Base-by-base conservation (phyloP, 2,888 invertebrate species). In the Caenorhabditis japonica region DNA sequence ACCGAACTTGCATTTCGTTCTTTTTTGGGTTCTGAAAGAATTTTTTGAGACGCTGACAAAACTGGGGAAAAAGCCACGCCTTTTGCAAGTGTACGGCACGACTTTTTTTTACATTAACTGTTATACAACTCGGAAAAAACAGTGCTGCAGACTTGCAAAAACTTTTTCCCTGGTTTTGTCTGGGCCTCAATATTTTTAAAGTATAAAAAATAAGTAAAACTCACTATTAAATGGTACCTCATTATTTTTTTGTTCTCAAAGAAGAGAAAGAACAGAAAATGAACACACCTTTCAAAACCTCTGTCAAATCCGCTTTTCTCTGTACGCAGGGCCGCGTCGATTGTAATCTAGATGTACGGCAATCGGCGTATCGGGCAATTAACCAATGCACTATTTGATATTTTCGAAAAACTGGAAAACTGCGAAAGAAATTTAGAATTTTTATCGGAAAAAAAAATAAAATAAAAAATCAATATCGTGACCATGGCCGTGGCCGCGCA, bases 1-100 rank as follows among this genome's bases (percentile, higher is more conserved):
- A 38, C 34, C 75, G 78, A 1, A 85, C 69, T 59, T 82, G 80
- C 85, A 85, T 85, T 19, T n/a, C 23, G 8, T 23, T 13, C 12
- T 23, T 13, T 58, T 61, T 46, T 13, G 43, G 15, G 21, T 51
- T 27, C 69, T 69, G 47, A 53, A 69, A 53, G 3, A 21, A 30
- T 30, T 7, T 30, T 30, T 30, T 30, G 5, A 5, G 10, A 30
- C n/a, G n/a, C n/a, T n/a, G n/a, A 7, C 10, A 30, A 30, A 30
- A 30, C 10, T 30, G n/a, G n/a, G n/a, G n/a, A n/a, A n/a, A n/a
- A n/a, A n/a, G n/a, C n/a, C n/a, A n/a, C n/a, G n/a, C n/a, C n/a
- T n/a, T n/a, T n/a, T n/a, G n/a, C n/a, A n/a, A n/a, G n/a, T n/a
- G n/a, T n/a, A n/a, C n/a, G n/a, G n/a, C 30, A 15, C n/a, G n/a